Base-by-base conservation (phyloP, 2,888 invertebrate species). In the Branchellion lobata region DNA sequence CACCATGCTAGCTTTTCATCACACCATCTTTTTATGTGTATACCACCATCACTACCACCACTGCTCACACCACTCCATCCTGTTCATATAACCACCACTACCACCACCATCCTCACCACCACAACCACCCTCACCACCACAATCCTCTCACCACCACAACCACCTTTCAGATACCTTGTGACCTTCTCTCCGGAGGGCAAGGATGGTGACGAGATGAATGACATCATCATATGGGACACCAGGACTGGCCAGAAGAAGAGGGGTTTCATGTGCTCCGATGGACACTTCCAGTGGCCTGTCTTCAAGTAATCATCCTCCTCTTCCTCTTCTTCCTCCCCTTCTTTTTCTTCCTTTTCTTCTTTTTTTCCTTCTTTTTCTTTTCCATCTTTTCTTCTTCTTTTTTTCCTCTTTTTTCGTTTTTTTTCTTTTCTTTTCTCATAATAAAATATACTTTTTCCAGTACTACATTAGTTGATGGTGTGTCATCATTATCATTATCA, bases 181-280 rank as follows among this genome's bases (percentile, higher is more conserved):
- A 95, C 96, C 0, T 97, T 96, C 87, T 94, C 96, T 51, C 93
- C 95, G 0, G 91, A 92, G 80, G 90, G 91, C 24, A 89, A 89
- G 82, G 86, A 86, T 71, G 85, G 85, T 91, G 87, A 93, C 90
- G 88, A 95, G 92, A 89, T 89, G 82, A 93, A 94, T 85, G 92
- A 96, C 24, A 86, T 91, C 80, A 93, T 95, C 79, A 94, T 99
- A 85, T 99, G 97, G 96, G 97, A 99, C 88, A 94, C 97, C 82
- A 91, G 95, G 82, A 96, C 96, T 3, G 97, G 96, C 11, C 91
- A 92, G 84, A 95, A 96, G 86, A 96, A 95, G 86, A 92, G 97
- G 84, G 92, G 93, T 1, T 98, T 98, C 88, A 91, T 91, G 79
- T 86, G 86, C 83, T 57, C 61, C 24, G 87, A 87, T 79, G 53